These are phyloP conservation scores for Epizoanthus stellaris DNA, from an alignment of 92 coral and sea anemone genomes.

Conservation along the genomic window DNA sequence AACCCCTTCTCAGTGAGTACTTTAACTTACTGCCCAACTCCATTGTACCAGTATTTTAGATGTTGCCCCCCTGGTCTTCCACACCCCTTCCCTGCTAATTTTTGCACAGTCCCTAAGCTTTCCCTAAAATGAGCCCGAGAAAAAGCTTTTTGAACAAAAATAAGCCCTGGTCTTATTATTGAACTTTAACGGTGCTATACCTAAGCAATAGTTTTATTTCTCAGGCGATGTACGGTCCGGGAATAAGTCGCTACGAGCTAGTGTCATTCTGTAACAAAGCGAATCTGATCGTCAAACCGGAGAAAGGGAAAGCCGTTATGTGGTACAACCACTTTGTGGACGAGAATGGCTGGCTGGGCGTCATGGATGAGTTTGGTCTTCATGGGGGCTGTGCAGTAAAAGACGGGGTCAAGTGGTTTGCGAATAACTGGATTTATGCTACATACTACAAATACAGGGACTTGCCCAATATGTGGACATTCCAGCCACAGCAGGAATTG, in stretches of 20 bases:
- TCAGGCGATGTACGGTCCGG: constrained; percentile 40
- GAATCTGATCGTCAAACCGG: constrained; percentile 80
- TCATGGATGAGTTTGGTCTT: constrained; percentile 79
- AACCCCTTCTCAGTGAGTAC: no score
- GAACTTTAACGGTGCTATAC: no score
- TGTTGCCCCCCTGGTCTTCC: no score
- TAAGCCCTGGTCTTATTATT: no score
- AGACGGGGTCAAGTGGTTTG: constrained; percentile 93
- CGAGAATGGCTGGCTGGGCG: constrained; percentile 92
- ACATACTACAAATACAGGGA: constrained; percentile 66
- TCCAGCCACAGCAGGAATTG: not conserved
- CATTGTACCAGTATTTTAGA: no score
- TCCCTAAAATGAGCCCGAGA: no score
- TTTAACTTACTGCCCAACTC: no score
- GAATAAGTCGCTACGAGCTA: constrained; percentile 30
- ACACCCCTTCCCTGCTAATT: no score
- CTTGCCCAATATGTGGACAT: constrained; percentile 53
- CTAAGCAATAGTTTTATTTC: no score
- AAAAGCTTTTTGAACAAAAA: no score
- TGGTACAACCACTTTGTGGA: constrained; percentile 97
- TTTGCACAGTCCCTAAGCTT: no score
- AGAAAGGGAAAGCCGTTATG: constrained; percentile 90
- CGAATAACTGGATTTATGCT: constrained; percentile 90
- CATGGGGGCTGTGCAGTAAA: constrained; percentile 93
- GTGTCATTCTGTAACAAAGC: constrained; percentile 68